Percentiles rank a stretch among this genome's conserved stretches.
These are phyloP conservation scores for Palythoa heliodiscus DNA, from an alignment of 92 coral and sea anemone genomes.

Conservation along the genomic window DNA sequence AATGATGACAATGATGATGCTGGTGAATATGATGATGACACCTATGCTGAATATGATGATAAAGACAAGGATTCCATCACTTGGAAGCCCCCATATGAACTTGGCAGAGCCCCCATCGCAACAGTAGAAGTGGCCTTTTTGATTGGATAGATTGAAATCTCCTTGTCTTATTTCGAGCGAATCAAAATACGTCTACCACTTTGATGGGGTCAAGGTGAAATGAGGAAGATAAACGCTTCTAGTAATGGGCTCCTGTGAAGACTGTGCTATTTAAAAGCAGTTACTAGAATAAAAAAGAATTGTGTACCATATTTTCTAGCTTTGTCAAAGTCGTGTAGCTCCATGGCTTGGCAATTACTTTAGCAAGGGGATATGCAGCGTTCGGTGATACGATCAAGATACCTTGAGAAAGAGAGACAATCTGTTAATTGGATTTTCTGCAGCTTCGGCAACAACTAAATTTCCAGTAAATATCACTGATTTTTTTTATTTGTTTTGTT, in stretches of 20 bases:
- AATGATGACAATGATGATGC: not conserved
- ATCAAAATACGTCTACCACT: too few relatives aligned
- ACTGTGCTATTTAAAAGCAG: not conserved
- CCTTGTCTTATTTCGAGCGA: too few relatives aligned
- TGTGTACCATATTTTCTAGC: conserved; percentile 27
- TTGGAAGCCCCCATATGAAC: too few relatives aligned
- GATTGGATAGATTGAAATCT: too few relatives aligned
- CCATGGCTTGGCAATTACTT: conserved; percentile 26
- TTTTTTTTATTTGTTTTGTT: too few relatives aligned
- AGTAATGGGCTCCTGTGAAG: not conserved
- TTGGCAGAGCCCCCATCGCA: too few relatives aligned
- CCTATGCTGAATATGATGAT: too few relatives aligned
- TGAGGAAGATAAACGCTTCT: not conserved
- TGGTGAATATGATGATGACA: not conserved
- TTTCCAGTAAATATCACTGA: not conserved
- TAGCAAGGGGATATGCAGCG: conserved; percentile 24
- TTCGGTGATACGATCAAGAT: conserved; percentile 26
- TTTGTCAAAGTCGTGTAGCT: conserved; percentile 11
- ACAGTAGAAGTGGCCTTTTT: too few relatives aligned
- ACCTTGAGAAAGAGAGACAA: not conserved
- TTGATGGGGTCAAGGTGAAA: not conserved
- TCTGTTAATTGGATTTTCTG: not conserved
- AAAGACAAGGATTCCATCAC: too few relatives aligned
- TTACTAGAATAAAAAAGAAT: not conserved
- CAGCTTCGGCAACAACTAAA: not conserved